These are phyloP conservation scores for Drosophila planitibia DNA, from an alignment of 2,888 invertebrate genomes.

Conservation along the genomic window DNA sequence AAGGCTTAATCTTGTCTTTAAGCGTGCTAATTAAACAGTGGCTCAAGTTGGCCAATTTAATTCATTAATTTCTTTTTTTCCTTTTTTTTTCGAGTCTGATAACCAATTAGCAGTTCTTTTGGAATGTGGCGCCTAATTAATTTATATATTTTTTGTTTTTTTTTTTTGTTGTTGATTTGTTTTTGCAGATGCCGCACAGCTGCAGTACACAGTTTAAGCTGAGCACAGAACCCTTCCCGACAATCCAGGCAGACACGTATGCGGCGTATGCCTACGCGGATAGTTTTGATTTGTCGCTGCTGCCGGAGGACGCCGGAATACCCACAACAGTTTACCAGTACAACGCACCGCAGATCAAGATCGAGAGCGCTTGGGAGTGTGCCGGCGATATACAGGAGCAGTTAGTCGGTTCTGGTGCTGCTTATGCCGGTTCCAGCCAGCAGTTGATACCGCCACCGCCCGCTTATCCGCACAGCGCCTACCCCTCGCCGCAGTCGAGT, in stretches of 20 bases:
- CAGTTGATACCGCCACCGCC: conserved; percentile 80
- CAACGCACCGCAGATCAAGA: conserved; percentile 84
- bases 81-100: conserved; percentile 44
- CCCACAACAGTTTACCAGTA: conserved; percentile 79
- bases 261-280: conserved; percentile 86
- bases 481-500: conserved; percentile 84
- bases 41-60: conserved; percentile 39
- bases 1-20: conserved; percentile 7
- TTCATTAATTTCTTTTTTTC: conserved; percentile 49
- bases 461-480: conserved; percentile 77
- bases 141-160: not conserved
- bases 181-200: conserved; percentile 73
- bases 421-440: conserved; percentile 48
- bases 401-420: not conserved
- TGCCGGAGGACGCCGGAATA: conserved; percentile 87
- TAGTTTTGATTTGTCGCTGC: conserved; percentile 90
- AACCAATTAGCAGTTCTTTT: conserved; percentile 36
- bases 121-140: conserved; percentile 24
- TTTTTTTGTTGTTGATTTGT: not conserved
- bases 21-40: conserved; percentile 52
- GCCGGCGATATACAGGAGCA: conserved; percentile 55
- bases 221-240: conserved; percentile 62
- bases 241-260: conserved; percentile 73
- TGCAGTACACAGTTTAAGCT: conserved; percentile 59
- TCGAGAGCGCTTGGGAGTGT: conserved; percentile 82